These are phyloP conservation scores for Aphelocoma californica DNA, from an alignment of 2,797 vertebrate species.

Conservation along the genomic window DNA sequence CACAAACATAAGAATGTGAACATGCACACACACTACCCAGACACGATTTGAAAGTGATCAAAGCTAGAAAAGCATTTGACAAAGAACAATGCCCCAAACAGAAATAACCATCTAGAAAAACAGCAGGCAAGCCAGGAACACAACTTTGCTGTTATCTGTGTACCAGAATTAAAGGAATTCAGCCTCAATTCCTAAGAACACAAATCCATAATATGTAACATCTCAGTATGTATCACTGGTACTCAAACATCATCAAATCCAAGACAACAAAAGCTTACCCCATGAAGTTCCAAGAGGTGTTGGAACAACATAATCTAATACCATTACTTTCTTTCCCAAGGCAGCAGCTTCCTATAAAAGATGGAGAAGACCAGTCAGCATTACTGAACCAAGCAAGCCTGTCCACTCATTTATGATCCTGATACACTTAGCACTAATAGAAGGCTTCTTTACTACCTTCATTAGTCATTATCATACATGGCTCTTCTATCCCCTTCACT, in stretches of 20 bases:
- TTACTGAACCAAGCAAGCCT: not conserved
- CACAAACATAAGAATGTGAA: not conserved
- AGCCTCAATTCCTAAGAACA: not conserved
- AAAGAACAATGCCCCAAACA: not conserved
- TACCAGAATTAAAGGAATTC: not conserved
- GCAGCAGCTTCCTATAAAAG: conserved; percentile 85
- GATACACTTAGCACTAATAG: not conserved
- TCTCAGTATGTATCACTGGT: not conserved
- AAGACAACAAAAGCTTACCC: conserved; percentile 78
- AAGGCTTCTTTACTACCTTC: not conserved
- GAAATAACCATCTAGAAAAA: not conserved
- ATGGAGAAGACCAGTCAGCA: not conserved
- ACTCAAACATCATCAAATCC: not conserved
- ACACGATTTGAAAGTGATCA: not conserved
- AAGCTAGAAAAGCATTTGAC: not conserved
- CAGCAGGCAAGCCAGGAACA: not conserved
- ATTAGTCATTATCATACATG: not conserved
- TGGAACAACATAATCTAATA: conserved; percentile 92
- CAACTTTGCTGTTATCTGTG: not conserved
- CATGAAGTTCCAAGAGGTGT: conserved; percentile 89
- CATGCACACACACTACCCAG: accelerated
- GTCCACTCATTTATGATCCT: not conserved
- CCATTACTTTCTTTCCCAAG: conserved; percentile 95
- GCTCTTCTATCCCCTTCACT: not conserved
- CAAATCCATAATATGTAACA: not conserved